Conservation (phyloP, 2,888 invertebrate species). For the Congeria kusceri region DNA sequence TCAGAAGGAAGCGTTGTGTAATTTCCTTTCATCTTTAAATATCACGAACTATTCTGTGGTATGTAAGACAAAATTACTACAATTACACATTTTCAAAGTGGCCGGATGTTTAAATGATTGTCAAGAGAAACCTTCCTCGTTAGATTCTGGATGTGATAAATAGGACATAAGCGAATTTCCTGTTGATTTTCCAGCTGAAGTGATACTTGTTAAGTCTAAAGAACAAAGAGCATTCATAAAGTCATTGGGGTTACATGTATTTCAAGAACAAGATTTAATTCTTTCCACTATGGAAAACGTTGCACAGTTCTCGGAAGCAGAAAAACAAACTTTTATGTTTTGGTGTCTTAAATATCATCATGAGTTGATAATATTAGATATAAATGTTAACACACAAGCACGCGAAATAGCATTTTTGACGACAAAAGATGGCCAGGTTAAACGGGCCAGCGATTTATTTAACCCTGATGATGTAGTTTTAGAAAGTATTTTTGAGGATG, state of each 20-base stretch:
- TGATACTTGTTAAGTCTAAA: constrained; percentile 3
- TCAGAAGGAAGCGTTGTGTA: not conserved
- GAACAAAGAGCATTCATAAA: not conserved
- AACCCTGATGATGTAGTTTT: constrained; percentile 7
- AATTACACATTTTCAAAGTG: not conserved
- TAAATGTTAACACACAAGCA: not conserved
- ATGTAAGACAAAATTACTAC: not conserved
- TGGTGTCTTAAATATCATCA: not conserved
- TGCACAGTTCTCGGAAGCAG: not conserved
- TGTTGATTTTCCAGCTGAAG: constrained; percentile 14
- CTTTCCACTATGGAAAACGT: not conserved
- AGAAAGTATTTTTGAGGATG: not conserved
- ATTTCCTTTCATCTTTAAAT: not conserved
- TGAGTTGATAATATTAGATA: not conserved
- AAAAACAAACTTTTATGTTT: not conserved
- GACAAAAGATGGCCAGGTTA: not conserved
- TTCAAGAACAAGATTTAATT: not conserved
- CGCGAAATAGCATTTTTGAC: constrained; percentile 1
- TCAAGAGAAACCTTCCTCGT: not conserved
- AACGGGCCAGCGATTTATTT: constrained; percentile 13
- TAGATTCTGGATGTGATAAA: not conserved
- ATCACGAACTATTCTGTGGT: not conserved
- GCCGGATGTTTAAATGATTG: not conserved
- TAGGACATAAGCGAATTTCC: constrained; percentile 9
- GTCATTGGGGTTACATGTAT: not conserved